Base-by-base conservation (phyloP, 2,797 vertebrate species). In the Lithobates pipiens region DNA sequence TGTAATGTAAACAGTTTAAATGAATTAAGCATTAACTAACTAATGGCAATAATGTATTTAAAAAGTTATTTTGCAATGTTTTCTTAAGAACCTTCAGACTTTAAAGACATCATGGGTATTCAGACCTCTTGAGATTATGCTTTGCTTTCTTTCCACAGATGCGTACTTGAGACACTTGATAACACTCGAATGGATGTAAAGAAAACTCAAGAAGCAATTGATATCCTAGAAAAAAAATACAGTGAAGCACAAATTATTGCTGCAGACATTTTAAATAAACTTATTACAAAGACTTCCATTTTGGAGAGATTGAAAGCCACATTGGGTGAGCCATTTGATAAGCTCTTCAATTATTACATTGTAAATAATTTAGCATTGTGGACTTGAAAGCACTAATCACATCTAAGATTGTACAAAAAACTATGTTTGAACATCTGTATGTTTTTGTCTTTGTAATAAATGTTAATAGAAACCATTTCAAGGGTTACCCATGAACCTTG, bases 251-350 rank as follows among this genome's bases (percentile, higher is more conserved):
- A 88, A 76, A 32, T 21, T 23, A 54, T 50, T 15, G 84, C 54
- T 9, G 73, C 84, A 76, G 70, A 88, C 15, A 71, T 86, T 63
- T 71, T 88, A 83, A 65, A 86, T 74, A 86, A 79, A 76, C 87
- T 88, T 72, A 63, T 85, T 8, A 78, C 84, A n/a, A 88, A 84
- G 73, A 76, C 76, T 9, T 88, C 87, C 10, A 44, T 78, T n/a
- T 68, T 88, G 34, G 87, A 88, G 29, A 72, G 72, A 27, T 76
- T 88, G 3, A 88, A 86, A 70, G 87, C 74, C 32, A 25, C 77
- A 18, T 36, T 88, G 57, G 87, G 87, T 88, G 71, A 83, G 75
- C 18, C 42, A 34, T 74, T 29, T 39, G 76, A 34, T 7, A 36
- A 0, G 16, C 11, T 34, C 34, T 57, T n/a, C n/a, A 65, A 25